Evolutionary conservation across 2,888 invertebrate genomes (phyloP).

Genomic region (Dyspetes luteomarginatus): DNA sequence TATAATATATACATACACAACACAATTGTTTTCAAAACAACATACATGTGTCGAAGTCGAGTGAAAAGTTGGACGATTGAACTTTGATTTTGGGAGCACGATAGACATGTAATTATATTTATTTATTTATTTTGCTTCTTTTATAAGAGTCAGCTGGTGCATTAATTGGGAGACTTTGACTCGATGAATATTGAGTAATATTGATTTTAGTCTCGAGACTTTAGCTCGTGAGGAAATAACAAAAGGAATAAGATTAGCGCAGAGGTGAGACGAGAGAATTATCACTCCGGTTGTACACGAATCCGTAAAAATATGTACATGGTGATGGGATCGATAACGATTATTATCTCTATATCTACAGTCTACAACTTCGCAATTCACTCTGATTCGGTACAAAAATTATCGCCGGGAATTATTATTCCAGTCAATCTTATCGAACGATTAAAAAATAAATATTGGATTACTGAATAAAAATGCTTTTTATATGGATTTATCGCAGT

Average conservation of each 20-base stretch:
- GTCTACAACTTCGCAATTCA: neutral
- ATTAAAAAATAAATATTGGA: no score
- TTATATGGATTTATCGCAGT: neutral
- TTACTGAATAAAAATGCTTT: no score
- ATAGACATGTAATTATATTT: slow-evolving; percentile 1
- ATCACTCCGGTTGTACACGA: neutral
- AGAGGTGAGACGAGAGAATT: neutral
- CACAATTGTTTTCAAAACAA: slow-evolving; percentile 34
- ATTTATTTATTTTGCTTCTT: neutral
- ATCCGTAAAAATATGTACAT: no score
- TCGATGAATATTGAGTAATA: slow-evolving; percentile 46
- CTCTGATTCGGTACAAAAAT: no score
- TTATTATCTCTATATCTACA: no score
- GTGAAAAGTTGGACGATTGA: slow-evolving; percentile 49
- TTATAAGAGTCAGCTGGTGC: neutral
- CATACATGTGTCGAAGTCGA: no score
- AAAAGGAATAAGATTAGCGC: neutral
- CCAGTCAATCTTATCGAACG: no score
- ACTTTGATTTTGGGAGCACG: slow-evolving; percentile 41
- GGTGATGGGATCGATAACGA: no score
- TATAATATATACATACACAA: no score
- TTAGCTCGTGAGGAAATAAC: neutral
- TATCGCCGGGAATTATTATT: no score
- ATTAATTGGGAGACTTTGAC: slow-evolving; percentile 23
- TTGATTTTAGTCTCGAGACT: slow-evolving; percentile 21